Evolutionary conservation across 2,888 invertebrate genomes (phyloP), one percentile per base, ranked within the genome.

Genomic region (Lasioglossum oenotherae): DNA sequence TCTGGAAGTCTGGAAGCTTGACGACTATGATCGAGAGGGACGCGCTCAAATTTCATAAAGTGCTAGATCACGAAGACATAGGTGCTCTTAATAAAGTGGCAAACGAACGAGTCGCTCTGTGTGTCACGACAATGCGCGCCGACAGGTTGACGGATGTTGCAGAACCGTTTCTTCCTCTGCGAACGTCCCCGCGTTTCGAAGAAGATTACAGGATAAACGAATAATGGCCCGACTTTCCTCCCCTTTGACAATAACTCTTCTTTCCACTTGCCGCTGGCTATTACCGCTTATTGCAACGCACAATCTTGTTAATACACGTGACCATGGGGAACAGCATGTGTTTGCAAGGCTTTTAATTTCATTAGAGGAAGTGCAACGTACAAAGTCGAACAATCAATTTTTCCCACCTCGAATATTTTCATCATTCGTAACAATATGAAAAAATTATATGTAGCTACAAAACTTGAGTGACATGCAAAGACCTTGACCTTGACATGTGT

Each of bases 141-240:
- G 90, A 90, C 90, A 89, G 75, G 19, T 81, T 90, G 90, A 90
- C 88, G 89, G 88, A 90, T 90, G 89, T 83, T 78, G 71, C 81
- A 86, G 69, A 74, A 74, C 76, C 69, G 79, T 85, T 86, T 82
- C 82, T 74, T 80, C 87, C 77, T 76, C 77, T 69, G 75, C 80
- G 69, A 84, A 73, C 80, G 83, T 88, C 81, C 81, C 76, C 87
- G 81, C 83, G 85, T 85, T 71, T 67, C 82, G 71, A 71, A 76
- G 41, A 87, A 85, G 82, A 87, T 90, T 87, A 86, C 88, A 38
- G 64, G 73, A 41, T 80, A 85, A 89, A 87, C 87, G 89, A 88
- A 85, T 90, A 89, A 85, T 82, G 81, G 80, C 67, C 64, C 38
- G 64, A 46, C 60, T 73, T 78, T 83, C 84, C 86, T 49, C n/a